These are phyloP conservation scores for Mormyrus proboscirostris DNA, from an alignment of 2,797 vertebrate species.

Conservation along the genomic window DNA sequence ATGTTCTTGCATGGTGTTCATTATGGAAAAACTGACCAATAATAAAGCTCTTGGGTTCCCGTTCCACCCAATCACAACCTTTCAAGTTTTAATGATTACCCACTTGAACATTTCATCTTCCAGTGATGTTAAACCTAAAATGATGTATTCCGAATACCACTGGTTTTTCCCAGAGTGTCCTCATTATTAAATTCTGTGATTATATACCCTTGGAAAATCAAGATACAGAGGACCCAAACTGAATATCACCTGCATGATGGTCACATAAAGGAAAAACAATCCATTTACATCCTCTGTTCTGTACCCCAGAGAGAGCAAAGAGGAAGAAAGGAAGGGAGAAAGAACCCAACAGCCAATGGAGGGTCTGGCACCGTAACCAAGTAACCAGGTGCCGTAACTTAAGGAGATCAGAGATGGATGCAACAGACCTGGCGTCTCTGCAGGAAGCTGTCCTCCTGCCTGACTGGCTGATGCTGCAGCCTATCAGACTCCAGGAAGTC, in stretches of 20 bases:
- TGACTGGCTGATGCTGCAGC: constrained; percentile 34
- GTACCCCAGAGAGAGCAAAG: neutral
- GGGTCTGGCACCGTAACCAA: neutral
- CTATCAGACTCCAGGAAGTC: constrained; percentile 63
- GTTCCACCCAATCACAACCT: neutral
- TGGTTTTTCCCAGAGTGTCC: neutral
- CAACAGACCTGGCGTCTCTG: constrained; percentile 11
- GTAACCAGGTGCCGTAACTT: neutral
- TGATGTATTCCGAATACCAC: neutral
- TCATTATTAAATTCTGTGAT: neutral
- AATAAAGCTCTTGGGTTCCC: neutral
- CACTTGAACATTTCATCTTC: neutral
- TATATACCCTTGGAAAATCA: neutral
- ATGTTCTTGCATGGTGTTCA: neutral
- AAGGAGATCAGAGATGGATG: neutral
- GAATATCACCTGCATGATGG: neutral
- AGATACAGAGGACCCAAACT: neutral
- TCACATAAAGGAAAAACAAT: neutral
- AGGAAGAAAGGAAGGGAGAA: neutral
- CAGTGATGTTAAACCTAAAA: neutral
- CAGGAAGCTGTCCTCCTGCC: constrained; percentile 42
- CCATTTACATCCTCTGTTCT: neutral
- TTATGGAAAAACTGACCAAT: neutral
- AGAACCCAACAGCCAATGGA: neutral
- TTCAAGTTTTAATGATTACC: neutral